Evolutionary conservation across 2,113 vertebrate species (phyloP), one percentile per base, ranked within the genome.

Genomic region (Symphodus melops): DNA sequence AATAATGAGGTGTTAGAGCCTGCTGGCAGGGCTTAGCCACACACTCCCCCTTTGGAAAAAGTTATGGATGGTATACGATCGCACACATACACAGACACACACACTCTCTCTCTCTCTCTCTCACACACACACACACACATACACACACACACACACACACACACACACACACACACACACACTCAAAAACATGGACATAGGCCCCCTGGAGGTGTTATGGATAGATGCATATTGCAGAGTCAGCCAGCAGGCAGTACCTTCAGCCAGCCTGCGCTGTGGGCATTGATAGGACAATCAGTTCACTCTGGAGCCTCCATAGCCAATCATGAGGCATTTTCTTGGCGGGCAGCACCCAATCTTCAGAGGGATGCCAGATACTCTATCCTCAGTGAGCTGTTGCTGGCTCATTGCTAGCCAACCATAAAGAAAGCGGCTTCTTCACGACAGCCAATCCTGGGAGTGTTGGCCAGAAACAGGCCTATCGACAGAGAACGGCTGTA

Each of bases 221-320:
- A 85, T 89, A 87, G 86, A 79, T 84, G 72, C 75, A 78, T 83
- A 69, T 77, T 66, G 75, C 73, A 86, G 86, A 91, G 83, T 85
- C 81, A 87, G 82, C 90, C 88, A 92, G 77, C 90, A 87, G 90
- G 87, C 88, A 86, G 77, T 83, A 55, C 79, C 36, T 68, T 87
- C 87, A 58, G 77, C 79, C 87, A 80, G 52, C 74, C 81, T 70
- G 71, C 71, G 12, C 82, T 72, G 77, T 82, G 77, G 81, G 72
- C 90, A 69, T 81, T 87, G 91, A 89, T 91, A 88, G 90, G 88
- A 91, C 88, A 86, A 90, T 92, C 89, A 78, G 84, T 91, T 90
- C 81, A 73, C 83, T 77, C 72, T 52, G 80, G 78, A 88, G 65
- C 77, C 65, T 28, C 80, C 44, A 39, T 82, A 88, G 82, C 86